These are phyloP conservation scores for Gymnocypris eckloni DNA, from an alignment of 2,797 vertebrate genomes.

Conservation along the genomic window DNA sequence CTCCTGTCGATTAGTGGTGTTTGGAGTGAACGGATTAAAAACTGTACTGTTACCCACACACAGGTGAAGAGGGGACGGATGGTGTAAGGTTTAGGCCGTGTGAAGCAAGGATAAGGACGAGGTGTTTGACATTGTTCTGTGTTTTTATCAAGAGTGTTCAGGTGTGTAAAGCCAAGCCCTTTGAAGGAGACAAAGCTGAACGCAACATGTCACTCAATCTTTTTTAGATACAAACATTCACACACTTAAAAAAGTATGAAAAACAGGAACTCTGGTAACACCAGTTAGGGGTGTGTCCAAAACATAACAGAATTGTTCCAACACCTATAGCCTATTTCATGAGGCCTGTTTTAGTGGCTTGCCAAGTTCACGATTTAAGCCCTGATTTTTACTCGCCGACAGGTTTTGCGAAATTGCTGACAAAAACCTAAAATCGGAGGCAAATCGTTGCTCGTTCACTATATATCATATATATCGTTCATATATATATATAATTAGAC, in stretches of 20 bases:
- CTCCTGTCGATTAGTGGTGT: constrained; percentile 33
- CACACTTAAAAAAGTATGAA: constrained; percentile 2
- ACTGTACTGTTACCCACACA: constrained; percentile 44
- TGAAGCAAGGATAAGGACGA: constrained; percentile 31
- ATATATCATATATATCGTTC: too few species aligned
- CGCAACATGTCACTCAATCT: constrained; percentile 23
- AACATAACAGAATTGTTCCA: not conserved
- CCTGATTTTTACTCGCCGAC: too few species aligned
- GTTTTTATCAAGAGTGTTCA: constrained; percentile 39
- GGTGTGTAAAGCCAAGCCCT: constrained; percentile 21
- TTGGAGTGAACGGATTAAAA: constrained; percentile 47
- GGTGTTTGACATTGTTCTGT: constrained; percentile 42
- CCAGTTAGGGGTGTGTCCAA: not conserved
- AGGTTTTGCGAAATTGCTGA: too few species aligned
- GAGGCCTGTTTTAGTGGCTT: not conserved
- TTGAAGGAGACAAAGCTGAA: constrained; percentile 31
- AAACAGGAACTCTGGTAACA: not conserved
- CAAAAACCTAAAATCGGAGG: too few species aligned
- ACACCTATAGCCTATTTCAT: not conserved
- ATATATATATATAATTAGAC: too few species aligned
- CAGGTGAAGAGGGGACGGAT: constrained; percentile 37
- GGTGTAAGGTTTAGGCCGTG: constrained; percentile 27
- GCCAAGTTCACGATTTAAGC: too few species aligned
- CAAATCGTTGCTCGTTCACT: too few species aligned
- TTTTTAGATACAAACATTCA: constrained; percentile 30